phyloP scores from a whole-genome alignment of 2,113 vertebrate species.

The Oenanthe oenanthe region DNA sequence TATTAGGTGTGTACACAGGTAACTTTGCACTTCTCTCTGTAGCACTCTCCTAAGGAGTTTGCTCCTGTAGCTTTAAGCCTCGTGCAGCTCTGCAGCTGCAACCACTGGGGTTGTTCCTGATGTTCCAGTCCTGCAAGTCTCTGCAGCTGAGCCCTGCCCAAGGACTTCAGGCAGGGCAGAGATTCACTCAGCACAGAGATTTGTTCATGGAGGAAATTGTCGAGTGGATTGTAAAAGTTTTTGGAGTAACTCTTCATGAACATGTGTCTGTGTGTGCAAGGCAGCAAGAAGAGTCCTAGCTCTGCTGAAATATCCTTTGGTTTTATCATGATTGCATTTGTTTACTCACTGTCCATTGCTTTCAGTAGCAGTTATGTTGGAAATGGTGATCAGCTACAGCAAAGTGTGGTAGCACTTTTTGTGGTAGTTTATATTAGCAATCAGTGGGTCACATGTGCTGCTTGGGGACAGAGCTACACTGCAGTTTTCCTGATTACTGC shows the following conservation, averaged over 20 bases:
- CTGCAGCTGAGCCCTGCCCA: background rate
- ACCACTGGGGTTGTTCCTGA: background rate
- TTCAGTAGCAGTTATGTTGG: background rate
- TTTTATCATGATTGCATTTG: background rate
- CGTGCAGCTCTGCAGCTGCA: background rate
- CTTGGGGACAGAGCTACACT: background rate
- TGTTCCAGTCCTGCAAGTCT: constrained; percentile 29
- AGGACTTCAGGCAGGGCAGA: background rate
- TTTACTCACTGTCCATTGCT: background rate
- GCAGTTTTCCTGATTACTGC: background rate
- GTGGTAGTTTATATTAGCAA: background rate
- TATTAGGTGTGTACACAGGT: accelerated
- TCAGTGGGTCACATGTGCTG: background rate
- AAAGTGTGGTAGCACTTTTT: background rate
- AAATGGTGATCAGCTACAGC: background rate
- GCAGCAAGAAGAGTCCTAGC: background rate
- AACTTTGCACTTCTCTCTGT: background rate
- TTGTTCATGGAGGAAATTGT: background rate
- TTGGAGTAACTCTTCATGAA: background rate
- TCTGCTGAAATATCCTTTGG: background rate
- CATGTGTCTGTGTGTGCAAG: background rate
- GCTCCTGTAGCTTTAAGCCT: background rate
- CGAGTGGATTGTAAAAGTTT: background rate
- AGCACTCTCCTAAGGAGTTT: background rate
- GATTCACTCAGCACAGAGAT: background rate